Evolutionary conservation across 1,140 invertebrate species (phyloP).

Genomic region (Diorhabda carinulata): DNA sequence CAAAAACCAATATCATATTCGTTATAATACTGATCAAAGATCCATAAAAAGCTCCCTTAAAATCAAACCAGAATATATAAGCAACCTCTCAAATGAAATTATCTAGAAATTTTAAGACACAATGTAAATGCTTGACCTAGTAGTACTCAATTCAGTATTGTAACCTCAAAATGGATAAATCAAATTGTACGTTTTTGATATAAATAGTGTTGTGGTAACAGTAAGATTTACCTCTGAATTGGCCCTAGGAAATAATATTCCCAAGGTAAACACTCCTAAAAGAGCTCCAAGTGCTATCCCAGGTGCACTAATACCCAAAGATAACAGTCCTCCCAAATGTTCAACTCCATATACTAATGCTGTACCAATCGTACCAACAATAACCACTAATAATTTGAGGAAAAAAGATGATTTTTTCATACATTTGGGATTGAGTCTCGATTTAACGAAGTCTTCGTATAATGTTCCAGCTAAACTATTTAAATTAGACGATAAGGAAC

Average conservation of each 20-base stretch:
- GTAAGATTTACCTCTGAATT: constrained; percentile 51
- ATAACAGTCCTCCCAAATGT: constrained; percentile 58
- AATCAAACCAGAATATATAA: not conserved
- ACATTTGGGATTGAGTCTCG: constrained; percentile 45
- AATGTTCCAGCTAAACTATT: constrained; percentile 65
- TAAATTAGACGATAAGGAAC: constrained; percentile 62
- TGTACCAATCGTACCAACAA: constrained; percentile 57
- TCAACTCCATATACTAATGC: constrained; percentile 59
- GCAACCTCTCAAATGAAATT: too few relatives aligned
- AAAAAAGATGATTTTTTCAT: constrained; percentile 48
- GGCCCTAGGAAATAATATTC: constrained; percentile 63
- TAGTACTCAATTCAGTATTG: too few relatives aligned
- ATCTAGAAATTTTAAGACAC: too few relatives aligned
- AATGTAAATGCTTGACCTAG: too few relatives aligned
- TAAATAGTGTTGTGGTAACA: not conserved
- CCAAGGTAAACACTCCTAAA: constrained; percentile 62
- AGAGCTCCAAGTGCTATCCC: constrained; percentile 62
- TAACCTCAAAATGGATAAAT: too few relatives aligned
- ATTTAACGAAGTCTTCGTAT: constrained; percentile 61
- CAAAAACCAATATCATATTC: constrained; percentile 23
- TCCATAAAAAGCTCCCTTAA: constrained; percentile 35
- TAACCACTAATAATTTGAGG: constrained; percentile 58
- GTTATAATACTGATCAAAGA: constrained; percentile 23
- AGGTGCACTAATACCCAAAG: constrained; percentile 59
- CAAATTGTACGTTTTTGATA: too few relatives aligned